A percentile compares a stretch with the other conserved stretches of the same genome.
These are phyloP conservation scores for Eurystomus gularis DNA, from an alignment of 2,113 vertebrate species.

Conservation along the genomic window DNA sequence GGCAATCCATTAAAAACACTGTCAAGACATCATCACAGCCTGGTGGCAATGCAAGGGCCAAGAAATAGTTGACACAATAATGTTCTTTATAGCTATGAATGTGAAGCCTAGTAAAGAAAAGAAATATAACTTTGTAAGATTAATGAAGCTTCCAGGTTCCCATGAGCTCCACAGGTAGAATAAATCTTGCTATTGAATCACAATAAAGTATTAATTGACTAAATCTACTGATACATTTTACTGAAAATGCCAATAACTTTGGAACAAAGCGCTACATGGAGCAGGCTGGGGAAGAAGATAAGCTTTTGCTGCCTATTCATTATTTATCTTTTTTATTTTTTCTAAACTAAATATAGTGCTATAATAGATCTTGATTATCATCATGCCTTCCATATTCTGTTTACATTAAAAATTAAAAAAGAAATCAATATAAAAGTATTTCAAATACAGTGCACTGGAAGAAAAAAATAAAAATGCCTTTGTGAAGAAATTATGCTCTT, in stretches of 20 bases:
- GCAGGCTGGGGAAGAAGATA: neutral
- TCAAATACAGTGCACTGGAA: neutral
- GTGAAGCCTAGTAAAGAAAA: neutral
- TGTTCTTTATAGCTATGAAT: neutral
- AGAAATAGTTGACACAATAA: neutral
- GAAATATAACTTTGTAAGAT: neutral
- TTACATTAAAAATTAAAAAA: conserved; percentile 13
- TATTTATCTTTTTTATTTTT: conserved; percentile 39
- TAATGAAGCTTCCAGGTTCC: neutral
- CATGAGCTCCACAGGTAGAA: neutral
- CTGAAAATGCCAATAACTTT: neutral
- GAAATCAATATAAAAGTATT: neutral
- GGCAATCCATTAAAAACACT: neutral
- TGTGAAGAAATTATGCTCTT: neutral
- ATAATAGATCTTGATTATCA: conserved; percentile 11
- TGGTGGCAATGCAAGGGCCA: neutral
- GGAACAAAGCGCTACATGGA: neutral
- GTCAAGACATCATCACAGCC: neutral
- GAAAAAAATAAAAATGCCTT: neutral
- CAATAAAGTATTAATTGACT: conserved; percentile 18
- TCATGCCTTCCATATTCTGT: neutral
- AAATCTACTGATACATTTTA: neutral
- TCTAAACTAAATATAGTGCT: neutral
- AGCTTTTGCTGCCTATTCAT: neutral
- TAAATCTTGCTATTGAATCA: neutral